Conservation (phyloP, 2,888 invertebrate genomes). For the Drosophila histrio region DNA sequence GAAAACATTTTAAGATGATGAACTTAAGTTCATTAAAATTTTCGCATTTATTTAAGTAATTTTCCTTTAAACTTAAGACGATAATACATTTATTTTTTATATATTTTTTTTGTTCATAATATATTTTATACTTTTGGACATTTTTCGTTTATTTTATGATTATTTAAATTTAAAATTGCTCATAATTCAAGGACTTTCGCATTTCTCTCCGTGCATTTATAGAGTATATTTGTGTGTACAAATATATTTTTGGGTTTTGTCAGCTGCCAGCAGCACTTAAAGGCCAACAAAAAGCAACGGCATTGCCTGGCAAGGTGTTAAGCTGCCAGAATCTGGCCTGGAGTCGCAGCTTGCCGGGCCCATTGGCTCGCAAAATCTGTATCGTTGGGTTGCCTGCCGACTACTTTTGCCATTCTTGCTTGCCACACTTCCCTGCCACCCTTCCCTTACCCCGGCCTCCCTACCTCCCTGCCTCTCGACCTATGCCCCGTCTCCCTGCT, state of each 20-base stretch:
- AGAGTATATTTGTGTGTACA: neutral
- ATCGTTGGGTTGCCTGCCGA: neutral
- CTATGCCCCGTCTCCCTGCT: conserved; percentile 1
- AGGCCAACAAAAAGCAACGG: conserved; percentile 46
- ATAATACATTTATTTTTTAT: too few species aligned
- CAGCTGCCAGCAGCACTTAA: conserved; percentile 70
- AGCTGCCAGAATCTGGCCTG: conserved; percentile 34
- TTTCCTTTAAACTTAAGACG: too few species aligned
- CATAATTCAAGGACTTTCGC: neutral
- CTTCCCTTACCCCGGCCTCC: neutral
- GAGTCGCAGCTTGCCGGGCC: conserved; percentile 1
- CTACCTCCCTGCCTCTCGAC: neutral
- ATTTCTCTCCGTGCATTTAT: neutral
- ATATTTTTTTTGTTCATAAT: too few species aligned
- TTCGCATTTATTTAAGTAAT: too few species aligned
- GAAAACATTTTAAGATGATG: too few species aligned
- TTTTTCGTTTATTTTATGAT: too few species aligned
- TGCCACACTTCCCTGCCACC: neutral
- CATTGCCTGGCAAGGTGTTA: conserved; percentile 53
- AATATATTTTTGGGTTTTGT: conserved; percentile 37
- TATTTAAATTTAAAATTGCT: neutral
- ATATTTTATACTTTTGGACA: too few species aligned
- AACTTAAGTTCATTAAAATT: too few species aligned
- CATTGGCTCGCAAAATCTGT: conserved; percentile 20
- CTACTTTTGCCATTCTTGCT: neutral